Base-by-base conservation (phyloP, 2,888 invertebrate species). In the Sycophila texana region DNA sequence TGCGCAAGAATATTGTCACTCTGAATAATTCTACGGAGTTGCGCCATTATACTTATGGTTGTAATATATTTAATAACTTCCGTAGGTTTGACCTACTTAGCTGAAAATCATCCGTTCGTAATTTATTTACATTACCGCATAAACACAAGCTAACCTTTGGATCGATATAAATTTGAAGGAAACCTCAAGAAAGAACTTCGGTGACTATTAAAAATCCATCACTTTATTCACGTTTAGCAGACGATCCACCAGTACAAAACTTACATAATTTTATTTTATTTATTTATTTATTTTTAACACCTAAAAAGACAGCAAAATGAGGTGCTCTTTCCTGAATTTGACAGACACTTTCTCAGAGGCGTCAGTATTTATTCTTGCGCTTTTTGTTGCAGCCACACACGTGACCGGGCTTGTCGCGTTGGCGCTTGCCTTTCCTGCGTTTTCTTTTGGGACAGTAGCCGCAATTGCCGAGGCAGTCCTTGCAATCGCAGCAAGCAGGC, bases 401-500 rank as follows among this genome's bases (percentile, higher is more conserved):
- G 22, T 74, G 73, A 4, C 77, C 55, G 4, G 71, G 61, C 55
- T 47, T 71, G 12, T 79, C 26, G 1, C 63, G 20, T n/a, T 73
- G 79, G 30, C 5, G 14, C 18, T 18, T 16, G 1, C 39, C 57
- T 5, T 12, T 39, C 10, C 47, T 30, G 14, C 14, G 49, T 26
- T 49, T 51, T 2, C 16, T 26, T 47, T 63, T 77, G 0, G 81
- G 79, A 53, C 85, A 86, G 67, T 67, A 84, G 53, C 86, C 85
- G 53, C 86, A 86, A 16, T 77, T 76, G 2, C 86, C 86, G 7
- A 78, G 73, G 76, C 86, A 86, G 53, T 83, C 74, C 3, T 72
- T 55, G 60, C 86, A 86, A 22, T 84, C 82, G 82, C 86, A 86
- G 73, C 84, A 85, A 0, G 79, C 14, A 7, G 83, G 84, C 82